Percentiles rank a stretch among this genome's conserved stretches.
Evolutionary conservation across 2,888 invertebrate genomes (phyloP).

Genomic region (Cephonodes hylas): DNA sequence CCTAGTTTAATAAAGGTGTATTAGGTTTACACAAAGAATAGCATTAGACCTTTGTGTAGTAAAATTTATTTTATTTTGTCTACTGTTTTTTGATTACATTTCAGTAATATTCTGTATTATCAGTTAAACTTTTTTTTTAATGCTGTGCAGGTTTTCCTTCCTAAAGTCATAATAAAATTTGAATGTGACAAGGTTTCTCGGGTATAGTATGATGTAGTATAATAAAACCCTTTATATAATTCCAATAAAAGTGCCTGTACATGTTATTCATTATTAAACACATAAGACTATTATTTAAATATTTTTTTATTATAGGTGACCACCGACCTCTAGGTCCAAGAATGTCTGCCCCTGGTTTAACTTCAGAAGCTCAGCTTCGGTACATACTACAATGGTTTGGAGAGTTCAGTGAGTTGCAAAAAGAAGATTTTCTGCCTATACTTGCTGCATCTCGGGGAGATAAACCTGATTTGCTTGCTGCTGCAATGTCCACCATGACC

Average conservation of each 20-base stretch:
- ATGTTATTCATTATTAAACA: no score
- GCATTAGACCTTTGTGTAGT: background rate
- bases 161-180: no score
- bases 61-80: background rate
- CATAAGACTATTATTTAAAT: background rate
- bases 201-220: no score
- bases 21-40: background rate
- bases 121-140: no score
- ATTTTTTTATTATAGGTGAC: constrained; percentile 39
- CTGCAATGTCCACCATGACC: constrained; percentile 83
- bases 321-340: constrained; percentile 52
- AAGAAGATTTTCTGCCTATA: constrained; percentile 90
- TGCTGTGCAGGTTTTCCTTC: no score
- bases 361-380: constrained; percentile 87
- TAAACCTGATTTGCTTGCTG: constrained; percentile 87
- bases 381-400: constrained; percentile 93
- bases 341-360: constrained; percentile 81
- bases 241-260: no score
- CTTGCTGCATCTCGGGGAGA: constrained; percentile 83
- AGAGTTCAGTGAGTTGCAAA: constrained; percentile 94
- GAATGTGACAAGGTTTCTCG: no score
- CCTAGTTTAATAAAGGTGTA: background rate
- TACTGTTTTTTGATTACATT: background rate
- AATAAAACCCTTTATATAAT: no score
- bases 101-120: background rate